Base-by-base conservation (phyloP, 1,140 invertebrate genomes). In the Ostrea denselamellosa region DNA sequence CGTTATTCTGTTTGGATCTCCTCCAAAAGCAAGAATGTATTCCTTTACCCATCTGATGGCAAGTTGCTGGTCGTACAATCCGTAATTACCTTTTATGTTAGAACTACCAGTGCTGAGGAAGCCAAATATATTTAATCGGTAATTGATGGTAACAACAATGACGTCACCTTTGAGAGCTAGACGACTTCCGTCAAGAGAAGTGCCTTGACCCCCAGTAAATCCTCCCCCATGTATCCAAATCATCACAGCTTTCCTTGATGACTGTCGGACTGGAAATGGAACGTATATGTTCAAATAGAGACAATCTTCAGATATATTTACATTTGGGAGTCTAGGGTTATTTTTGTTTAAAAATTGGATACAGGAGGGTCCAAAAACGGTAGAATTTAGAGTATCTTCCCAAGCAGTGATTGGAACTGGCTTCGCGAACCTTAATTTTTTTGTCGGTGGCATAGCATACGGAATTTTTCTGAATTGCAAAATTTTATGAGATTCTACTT, bases 201-300 rank as follows among this genome's bases (percentile, higher is more conserved):
- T 98, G 51, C 97, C 97, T n/a, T 97, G 97, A 28, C 98, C 98
- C 51, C 17, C 22, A 93, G 98, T 98, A 95, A 99, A 99, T 9
- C 98, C 98, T 81, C 98, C 98, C 68, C 98, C 98, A 94, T 98
- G 99, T 88, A 99, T 97, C 98, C 98, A 99, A 54, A 99, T 96
- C 97, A 99, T 97, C 28, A 99, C 98, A 52, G 98, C 25, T n/a
- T 52, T 65, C n/a, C 52, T 14, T 54, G 68, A 28, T 0, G 51
- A 81, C 25, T 25, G n/a, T 14, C 82, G 25, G 3, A 85, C 8
- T 8, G 65, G 87, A 97, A 96, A 54, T 3, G 98, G 98, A 90
- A 96, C 93, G 95, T 95, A 96, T n/a, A 99, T 97, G 94, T 98
- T 99, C 85, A 99, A 96, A 94, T 98, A 98, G 10, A 99, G 96